phyloP scores from a whole-genome alignment of 2,888 invertebrate species.

The Theretra japonica region DNA sequence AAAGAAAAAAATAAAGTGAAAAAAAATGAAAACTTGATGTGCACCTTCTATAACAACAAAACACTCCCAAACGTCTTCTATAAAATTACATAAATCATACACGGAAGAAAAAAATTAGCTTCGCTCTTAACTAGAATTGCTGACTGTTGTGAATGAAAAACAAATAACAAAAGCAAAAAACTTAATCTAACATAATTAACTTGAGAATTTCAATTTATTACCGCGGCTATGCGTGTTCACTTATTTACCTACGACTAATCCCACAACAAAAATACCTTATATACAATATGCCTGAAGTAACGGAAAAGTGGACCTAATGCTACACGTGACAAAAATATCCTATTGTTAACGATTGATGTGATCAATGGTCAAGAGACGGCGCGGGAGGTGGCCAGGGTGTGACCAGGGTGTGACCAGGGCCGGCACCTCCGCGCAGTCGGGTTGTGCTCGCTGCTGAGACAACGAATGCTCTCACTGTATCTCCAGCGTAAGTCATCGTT shows the following conservation, averaged over 20 bases:
- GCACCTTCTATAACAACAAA: conserved; percentile 32
- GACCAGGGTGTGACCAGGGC: background rate
- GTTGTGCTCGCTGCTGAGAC: conserved; percentile 8
- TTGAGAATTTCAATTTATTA: conserved; percentile 47
- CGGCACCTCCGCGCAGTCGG: background rate
- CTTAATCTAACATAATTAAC: conserved; percentile 44
- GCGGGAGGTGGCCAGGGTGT: background rate
- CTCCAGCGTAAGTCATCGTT: background rate
- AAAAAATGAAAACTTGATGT: conserved; percentile 30
- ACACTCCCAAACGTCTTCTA: conserved; percentile 37
- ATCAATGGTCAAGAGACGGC: background rate
- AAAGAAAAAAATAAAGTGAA: conserved; percentile 31
- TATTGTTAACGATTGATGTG: background rate
- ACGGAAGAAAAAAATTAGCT: conserved; percentile 45
- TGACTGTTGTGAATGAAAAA: conserved; percentile 51
- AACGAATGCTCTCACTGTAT: background rate
- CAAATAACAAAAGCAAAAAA: conserved; percentile 52
- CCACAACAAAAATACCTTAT: conserved; percentile 40
- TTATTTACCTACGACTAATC: conserved; percentile 34
- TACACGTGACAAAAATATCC: conserved; percentile 15
- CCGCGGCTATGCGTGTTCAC: conserved; percentile 35
- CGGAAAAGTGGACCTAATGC: conserved; percentile 49
- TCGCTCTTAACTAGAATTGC: conserved; percentile 55
- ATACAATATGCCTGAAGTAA: conserved; percentile 40
- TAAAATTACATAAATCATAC: conserved; percentile 35